phyloP scores from a whole-genome alignment of 2,888 invertebrate genomes.

The Nemapogon koenigi region DNA sequence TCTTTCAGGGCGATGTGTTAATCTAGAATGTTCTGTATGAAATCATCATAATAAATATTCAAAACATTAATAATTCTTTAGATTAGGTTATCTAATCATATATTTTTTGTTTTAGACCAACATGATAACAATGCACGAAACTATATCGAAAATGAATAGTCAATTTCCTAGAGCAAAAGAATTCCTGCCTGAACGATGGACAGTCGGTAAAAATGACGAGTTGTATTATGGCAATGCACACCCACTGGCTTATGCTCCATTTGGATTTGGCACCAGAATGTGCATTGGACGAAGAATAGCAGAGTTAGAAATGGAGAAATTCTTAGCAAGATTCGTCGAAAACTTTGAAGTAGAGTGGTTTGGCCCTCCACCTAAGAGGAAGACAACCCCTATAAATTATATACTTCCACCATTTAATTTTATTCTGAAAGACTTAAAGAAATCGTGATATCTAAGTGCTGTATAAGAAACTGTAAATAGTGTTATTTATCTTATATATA shows the following conservation, averaged over 20 bases:
- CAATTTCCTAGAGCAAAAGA: slow-evolving; percentile 68
- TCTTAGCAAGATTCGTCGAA: slow-evolving; percentile 7
- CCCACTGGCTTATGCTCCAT: slow-evolving; percentile 68
- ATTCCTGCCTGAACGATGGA: slow-evolving; percentile 81
- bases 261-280: slow-evolving; percentile 72
- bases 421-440: slow-evolving; percentile 9
- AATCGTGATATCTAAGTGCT: not conserved
- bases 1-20: not conserved
- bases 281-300: slow-evolving; percentile 60
- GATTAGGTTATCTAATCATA: not conserved
- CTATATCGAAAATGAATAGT: slow-evolving; percentile 67
- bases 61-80: not conserved
- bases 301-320: slow-evolving; percentile 6
- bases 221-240: slow-evolving; percentile 53
- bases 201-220: slow-evolving; percentile 33
- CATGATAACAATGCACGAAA: slow-evolving; percentile 72
- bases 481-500: too few species aligned
- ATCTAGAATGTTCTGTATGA: not conserved
- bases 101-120: slow-evolving; percentile 55
- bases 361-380: slow-evolving; percentile 6
- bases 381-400: slow-evolving; percentile 4
- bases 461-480: too few species aligned
- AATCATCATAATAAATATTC: not conserved
- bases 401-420: slow-evolving; percentile 6
- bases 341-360: slow-evolving; percentile 11